A percentile compares a stretch with the other conserved stretches of the same genome.
Evolutionary conservation across 2,113 vertebrate genomes (phyloP).

Genomic region (Kryptolebias marmoratus): DNA sequence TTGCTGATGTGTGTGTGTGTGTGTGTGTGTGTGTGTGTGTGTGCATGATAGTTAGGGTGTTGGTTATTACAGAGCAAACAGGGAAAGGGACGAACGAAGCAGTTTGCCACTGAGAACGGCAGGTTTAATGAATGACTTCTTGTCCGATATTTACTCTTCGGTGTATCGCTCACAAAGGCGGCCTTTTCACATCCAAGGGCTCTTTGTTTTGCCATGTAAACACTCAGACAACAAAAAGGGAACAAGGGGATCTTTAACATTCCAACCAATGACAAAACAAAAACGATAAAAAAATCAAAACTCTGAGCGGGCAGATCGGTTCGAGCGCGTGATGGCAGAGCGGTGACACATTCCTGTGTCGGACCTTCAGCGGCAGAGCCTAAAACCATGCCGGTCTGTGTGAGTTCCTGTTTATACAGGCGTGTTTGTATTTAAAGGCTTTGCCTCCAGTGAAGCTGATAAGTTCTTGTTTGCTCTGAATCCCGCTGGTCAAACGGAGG

Average conservation of each 20-base stretch:
- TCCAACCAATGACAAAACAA: slow-evolving; percentile 27
- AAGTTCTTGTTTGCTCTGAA: slow-evolving; percentile 14
- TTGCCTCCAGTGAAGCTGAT: slow-evolving; percentile 8
- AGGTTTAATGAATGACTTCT: slow-evolving; percentile 63
- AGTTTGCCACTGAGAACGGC: slow-evolving; percentile 34
- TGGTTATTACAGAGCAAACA: slow-evolving; percentile 32
- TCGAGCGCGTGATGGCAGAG: neutral
- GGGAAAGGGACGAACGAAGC: neutral
- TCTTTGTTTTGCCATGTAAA: slow-evolving; percentile 79
- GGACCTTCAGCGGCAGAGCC: neutral
- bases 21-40: slow-evolving; percentile 21
- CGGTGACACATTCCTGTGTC: slow-evolving; percentile 12
- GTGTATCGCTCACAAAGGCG: slow-evolving; percentile 74
- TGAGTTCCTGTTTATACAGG: slow-evolving; percentile 17
- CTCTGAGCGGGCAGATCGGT: neutral
- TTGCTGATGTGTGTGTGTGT: slow-evolving; percentile 5
- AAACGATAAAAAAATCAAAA: neutral
- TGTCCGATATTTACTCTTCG: slow-evolving; percentile 72
- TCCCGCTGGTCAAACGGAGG: slow-evolving; percentile 2
- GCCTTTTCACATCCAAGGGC: slow-evolving; percentile 64
- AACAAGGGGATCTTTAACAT: slow-evolving; percentile 67
- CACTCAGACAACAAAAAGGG: slow-evolving; percentile 58
- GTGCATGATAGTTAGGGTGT: neutral
- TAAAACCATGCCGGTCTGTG: neutral
- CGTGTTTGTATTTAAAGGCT: slow-evolving; percentile 10